Conservation (phyloP, 1,140 invertebrate species). For the Centruroides sculpturatus region DNA sequence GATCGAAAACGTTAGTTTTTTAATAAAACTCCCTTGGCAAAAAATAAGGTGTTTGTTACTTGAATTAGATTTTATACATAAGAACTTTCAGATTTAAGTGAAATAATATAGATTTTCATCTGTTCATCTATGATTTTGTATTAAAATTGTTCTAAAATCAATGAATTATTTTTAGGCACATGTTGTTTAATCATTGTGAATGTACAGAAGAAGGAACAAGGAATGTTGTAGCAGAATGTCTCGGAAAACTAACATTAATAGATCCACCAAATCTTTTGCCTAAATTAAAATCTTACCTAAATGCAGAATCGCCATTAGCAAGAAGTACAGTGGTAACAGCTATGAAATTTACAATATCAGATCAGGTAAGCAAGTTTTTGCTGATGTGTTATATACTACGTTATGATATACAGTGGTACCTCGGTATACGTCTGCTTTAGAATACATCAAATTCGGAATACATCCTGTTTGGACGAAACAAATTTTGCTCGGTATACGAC, state of each 20-base stretch:
- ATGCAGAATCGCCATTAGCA: slow-evolving; percentile 45
- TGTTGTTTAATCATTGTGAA: slow-evolving; percentile 81
- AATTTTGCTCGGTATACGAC: no score
- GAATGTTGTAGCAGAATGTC: slow-evolving; percentile 95
- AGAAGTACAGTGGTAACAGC: slow-evolving; percentile 95
- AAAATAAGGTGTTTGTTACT: no score
- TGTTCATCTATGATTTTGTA: no score
- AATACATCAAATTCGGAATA: no score
- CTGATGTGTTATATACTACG: background rate
- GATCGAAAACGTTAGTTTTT: no score
- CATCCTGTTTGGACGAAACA: no score
- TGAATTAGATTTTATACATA: no score
- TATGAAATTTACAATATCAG: slow-evolving; percentile 94
- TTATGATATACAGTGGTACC: background rate
- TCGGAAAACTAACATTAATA: slow-evolving; percentile 92
- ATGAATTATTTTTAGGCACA: slow-evolving; percentile 11
- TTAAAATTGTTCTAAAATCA: no score
- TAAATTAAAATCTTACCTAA: slow-evolving; percentile 45
- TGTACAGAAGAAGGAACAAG: slow-evolving; percentile 92
- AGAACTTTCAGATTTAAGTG: no score
- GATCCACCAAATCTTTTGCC: slow-evolving; percentile 71
- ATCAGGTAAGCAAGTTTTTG: slow-evolving; percentile 45
- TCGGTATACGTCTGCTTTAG: no score
- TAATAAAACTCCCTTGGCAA: no score
- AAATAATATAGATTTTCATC: no score